Evolutionary conservation across 2,888 invertebrate species (phyloP).

Genomic region (Falcaria lacertinaria): DNA sequence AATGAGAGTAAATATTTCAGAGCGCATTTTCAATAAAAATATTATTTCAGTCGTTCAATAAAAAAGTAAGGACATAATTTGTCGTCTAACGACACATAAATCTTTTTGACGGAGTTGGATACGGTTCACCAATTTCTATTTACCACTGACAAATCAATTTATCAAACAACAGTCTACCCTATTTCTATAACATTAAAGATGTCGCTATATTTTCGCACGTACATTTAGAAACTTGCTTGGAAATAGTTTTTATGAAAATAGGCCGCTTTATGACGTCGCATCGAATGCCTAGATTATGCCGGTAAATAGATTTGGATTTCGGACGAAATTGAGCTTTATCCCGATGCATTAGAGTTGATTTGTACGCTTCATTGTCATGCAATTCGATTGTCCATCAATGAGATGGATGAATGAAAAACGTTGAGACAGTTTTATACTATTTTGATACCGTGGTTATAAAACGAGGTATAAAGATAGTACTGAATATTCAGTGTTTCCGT

Average conservation of each 20-base stretch:
- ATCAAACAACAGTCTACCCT: slow-evolving; percentile 9
- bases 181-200: slow-evolving; percentile 1
- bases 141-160: slow-evolving; percentile 8
- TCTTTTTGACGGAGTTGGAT: slow-evolving; percentile 44
- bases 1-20: slow-evolving; percentile 19
- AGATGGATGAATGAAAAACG: slow-evolving; percentile 16
- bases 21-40: slow-evolving; percentile 31
- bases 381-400: slow-evolving; percentile 28
- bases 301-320: slow-evolving; percentile 17
- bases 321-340: not conserved
- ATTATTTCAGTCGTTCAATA: slow-evolving; percentile 25
- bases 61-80: slow-evolving; percentile 44
- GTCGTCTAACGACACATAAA: slow-evolving; percentile 39
- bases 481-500: not conserved
- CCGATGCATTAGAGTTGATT: not conserved
- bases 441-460: slow-evolving; percentile 26
- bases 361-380: not conserved
- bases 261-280: slow-evolving; percentile 44
- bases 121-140: slow-evolving; percentile 21
- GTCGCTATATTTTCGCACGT: slow-evolving; percentile 4
- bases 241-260: slow-evolving; percentile 54
- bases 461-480: not conserved
- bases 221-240: slow-evolving; percentile 12
- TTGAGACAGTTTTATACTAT: slow-evolving; percentile 33
- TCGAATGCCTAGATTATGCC: slow-evolving; percentile 41